Conservation (phyloP, 1,140 invertebrate species). For the Brachionus koreanus region DNA sequence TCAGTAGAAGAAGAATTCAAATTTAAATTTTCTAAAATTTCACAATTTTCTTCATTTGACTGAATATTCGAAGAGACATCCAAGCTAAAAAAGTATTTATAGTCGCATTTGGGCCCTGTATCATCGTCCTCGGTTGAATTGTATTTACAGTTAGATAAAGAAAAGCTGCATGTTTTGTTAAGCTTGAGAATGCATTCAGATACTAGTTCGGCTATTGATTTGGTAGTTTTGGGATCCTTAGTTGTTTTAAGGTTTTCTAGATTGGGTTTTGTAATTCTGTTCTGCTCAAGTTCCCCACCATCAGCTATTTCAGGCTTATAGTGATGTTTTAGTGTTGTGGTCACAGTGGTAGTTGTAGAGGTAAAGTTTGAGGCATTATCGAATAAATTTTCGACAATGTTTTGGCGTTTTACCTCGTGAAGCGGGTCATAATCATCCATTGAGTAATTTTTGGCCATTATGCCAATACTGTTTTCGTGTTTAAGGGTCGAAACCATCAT, state of each 20-base stretch:
- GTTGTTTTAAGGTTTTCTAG: background rate
- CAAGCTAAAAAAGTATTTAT: background rate
- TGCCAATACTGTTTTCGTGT: background rate
- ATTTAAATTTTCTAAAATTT: background rate
- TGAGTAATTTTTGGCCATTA: background rate
- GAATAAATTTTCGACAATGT: background rate
- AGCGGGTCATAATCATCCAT: background rate
- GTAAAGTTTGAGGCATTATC: background rate
- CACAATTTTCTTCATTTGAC: background rate
- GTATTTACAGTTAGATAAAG: background rate
- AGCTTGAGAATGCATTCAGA: background rate
- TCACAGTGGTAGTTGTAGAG: background rate
- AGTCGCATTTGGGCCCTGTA: background rate
- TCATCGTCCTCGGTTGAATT: background rate
- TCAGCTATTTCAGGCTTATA: slow-evolving; percentile 26
- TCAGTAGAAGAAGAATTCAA: background rate
- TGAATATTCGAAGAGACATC: background rate
- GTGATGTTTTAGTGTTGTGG: background rate
- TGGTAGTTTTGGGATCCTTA: background rate
- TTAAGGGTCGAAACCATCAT: background rate
- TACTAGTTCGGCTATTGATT: background rate
- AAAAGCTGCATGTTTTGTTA: background rate
- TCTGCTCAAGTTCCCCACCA: slow-evolving; percentile 20
- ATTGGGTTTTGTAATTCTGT: slow-evolving; percentile 26
- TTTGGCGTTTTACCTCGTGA: background rate